phyloP scores from a whole-genome alignment of 2,888 invertebrate species.

The Idaea dimidiata region DNA sequence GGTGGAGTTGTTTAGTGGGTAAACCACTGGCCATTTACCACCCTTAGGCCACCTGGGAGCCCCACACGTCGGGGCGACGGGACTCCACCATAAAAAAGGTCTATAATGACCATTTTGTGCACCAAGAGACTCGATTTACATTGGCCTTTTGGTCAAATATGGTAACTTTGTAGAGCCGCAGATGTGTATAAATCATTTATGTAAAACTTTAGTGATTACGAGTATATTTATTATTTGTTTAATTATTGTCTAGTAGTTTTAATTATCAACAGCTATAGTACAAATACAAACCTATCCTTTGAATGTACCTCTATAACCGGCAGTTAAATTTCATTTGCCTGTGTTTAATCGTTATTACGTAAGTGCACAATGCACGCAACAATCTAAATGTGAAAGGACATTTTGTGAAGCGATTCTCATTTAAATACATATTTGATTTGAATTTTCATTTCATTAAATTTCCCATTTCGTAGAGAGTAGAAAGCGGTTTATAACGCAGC shows the following conservation, averaged over 20 bases:
- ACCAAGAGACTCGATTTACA: no score
- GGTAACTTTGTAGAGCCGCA: no score
- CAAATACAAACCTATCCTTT: not conserved
- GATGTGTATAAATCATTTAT: no score
- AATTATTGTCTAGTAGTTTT: not conserved
- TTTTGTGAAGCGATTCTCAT: constrained; percentile 8
- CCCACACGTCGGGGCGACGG: no score
- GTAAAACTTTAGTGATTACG: no score
- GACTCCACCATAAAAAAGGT: no score
- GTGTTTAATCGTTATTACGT: not conserved
- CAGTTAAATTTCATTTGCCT: constrained; percentile 9
- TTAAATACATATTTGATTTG: constrained; percentile 10
- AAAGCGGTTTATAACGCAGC: constrained; percentile 34
- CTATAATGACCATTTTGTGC: no score
- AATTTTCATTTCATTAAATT: constrained; percentile 19
- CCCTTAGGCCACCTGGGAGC: no score
- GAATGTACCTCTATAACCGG: not conserved
- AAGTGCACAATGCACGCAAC: not conserved
- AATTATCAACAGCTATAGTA: not conserved
- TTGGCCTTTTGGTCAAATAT: no score
- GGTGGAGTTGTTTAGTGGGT: no score
- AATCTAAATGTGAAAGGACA: constrained; percentile 6
- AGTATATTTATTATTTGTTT: no score
- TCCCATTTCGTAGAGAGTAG: constrained; percentile 30
- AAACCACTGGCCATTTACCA: no score